phyloP scores from a whole-genome alignment of 2,797 vertebrate species.

The Enteromius thamalakanensis region DNA sequence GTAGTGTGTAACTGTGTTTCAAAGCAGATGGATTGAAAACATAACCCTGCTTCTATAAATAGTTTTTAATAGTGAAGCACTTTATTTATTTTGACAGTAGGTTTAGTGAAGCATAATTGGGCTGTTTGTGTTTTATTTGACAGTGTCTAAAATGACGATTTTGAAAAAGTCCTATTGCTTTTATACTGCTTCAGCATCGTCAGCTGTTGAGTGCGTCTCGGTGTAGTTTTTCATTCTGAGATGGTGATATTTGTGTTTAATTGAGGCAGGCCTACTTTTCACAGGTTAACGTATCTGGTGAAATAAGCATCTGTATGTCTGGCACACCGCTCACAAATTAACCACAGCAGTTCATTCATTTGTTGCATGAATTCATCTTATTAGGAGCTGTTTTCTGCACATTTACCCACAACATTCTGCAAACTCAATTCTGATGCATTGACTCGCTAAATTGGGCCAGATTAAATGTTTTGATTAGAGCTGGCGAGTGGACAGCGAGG shows the following conservation, averaged over 20 bases:
- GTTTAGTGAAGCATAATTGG: constrained; percentile 21
- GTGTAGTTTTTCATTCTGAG: not conserved
- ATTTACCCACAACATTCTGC: constrained; percentile 34
- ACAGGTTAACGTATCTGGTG: not conserved
- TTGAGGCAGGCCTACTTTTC: not conserved
- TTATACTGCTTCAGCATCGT: not conserved
- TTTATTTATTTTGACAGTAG: constrained; percentile 45
- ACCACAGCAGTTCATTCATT: constrained; percentile 27
- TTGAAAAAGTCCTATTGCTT: not conserved
- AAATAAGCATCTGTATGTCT: constrained; percentile 17
- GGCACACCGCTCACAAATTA: constrained; percentile 16
- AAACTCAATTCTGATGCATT: constrained; percentile 26
- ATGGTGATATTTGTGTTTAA: constrained; percentile 16
- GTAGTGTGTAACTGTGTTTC: constrained; percentile 58
- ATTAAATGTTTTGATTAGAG: constrained; percentile 40
- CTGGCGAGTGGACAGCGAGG: constrained; percentile 5
- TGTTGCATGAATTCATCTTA: constrained; percentile 42
- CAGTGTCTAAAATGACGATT: not conserved
- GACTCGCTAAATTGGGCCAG: constrained; percentile 34
- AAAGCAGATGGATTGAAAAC: constrained; percentile 43
- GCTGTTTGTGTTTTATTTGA: constrained; percentile 19
- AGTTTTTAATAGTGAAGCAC: constrained; percentile 11
- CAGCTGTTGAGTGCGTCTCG: not conserved
- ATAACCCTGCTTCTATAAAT: constrained; percentile 33
- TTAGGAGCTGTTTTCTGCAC: constrained; percentile 46